These are phyloP conservation scores for Agonopterix subpropinquella DNA, from an alignment of 2,888 invertebrate genomes.

Conservation along the genomic window DNA sequence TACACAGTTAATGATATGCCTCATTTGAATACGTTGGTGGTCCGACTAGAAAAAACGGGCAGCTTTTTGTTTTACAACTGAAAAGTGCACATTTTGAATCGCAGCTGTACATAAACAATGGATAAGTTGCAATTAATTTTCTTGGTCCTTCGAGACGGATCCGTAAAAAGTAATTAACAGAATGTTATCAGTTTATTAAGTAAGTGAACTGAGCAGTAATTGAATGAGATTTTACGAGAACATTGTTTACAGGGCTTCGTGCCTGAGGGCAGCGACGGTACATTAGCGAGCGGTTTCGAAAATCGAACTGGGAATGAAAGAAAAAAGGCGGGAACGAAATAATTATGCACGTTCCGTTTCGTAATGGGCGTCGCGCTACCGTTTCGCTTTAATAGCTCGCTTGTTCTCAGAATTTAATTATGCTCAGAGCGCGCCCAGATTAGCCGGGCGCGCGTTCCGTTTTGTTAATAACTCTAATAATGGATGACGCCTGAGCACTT, in stretches of 20 bases:
- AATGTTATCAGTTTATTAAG: conserved; percentile 46
- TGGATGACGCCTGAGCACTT: conserved; percentile 58
- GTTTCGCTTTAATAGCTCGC: conserved; percentile 72
- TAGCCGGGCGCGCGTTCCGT: conserved; percentile 63
- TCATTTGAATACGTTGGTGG: conserved; percentile 70
- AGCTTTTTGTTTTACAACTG: neutral
- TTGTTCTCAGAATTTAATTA: conserved; percentile 75
- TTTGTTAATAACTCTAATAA: conserved; percentile 72
- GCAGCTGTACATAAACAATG: neutral
- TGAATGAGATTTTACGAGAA: conserved; percentile 70
- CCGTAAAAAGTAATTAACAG: conserved; percentile 39
- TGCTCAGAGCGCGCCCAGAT: conserved; percentile 60
- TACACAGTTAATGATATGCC: conserved; percentile 62
- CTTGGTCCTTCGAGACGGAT: conserved; percentile 7
- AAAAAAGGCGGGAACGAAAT: conserved; percentile 72
- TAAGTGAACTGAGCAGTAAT: conserved; percentile 50
- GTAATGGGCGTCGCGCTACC: conserved; percentile 73
- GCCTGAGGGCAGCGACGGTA: conserved; percentile 57
- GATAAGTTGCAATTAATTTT: conserved; percentile 5
- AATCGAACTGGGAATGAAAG: conserved; percentile 59
- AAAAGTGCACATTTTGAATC: neutral
- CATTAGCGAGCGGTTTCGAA: conserved; percentile 67
- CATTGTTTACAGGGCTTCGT: conserved; percentile 70
- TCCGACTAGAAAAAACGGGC: conserved; percentile 37
- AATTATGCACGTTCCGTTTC: conserved; percentile 74